Evolutionary conservation across 2,113 vertebrate genomes (phyloP).

Genomic region (Neotragus pygmaeus): DNA sequence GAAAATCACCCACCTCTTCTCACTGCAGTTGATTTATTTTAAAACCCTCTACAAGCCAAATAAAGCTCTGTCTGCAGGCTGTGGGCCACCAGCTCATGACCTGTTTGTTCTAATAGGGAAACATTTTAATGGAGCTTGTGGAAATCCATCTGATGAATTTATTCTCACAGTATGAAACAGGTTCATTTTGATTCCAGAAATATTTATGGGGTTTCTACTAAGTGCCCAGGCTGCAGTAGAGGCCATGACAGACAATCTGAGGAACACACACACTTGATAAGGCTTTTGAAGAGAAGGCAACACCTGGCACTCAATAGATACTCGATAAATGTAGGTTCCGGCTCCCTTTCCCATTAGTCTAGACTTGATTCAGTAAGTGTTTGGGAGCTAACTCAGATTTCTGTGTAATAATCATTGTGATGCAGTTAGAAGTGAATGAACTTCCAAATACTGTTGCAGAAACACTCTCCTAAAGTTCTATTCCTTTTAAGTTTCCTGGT

Average conservation of each 20-base stretch:
- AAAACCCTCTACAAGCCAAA: background rate
- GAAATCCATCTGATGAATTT: background rate
- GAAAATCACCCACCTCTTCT: background rate
- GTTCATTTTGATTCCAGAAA: background rate
- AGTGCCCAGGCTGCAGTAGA: background rate
- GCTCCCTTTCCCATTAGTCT: background rate
- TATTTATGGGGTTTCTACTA: background rate
- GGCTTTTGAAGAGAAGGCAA: background rate
- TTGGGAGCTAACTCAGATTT: background rate
- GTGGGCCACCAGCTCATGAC: background rate
- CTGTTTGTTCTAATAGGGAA: background rate
- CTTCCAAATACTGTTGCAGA: accelerated
- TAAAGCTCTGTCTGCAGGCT: background rate
- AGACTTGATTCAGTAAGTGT: background rate
- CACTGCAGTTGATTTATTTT: background rate
- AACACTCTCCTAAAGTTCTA: accelerated
- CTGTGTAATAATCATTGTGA: background rate
- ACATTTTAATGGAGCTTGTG: background rate
- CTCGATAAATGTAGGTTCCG: background rate
- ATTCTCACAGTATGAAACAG: background rate
- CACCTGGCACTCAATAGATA: background rate
- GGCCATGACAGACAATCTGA: background rate
- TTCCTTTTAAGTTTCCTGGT: background rate
- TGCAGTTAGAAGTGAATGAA: background rate
- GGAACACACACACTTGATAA: background rate